These are phyloP conservation scores for Actinostola sp. DNA, from an alignment of 92 coral and sea anemone species.

Conservation along the genomic window DNA sequence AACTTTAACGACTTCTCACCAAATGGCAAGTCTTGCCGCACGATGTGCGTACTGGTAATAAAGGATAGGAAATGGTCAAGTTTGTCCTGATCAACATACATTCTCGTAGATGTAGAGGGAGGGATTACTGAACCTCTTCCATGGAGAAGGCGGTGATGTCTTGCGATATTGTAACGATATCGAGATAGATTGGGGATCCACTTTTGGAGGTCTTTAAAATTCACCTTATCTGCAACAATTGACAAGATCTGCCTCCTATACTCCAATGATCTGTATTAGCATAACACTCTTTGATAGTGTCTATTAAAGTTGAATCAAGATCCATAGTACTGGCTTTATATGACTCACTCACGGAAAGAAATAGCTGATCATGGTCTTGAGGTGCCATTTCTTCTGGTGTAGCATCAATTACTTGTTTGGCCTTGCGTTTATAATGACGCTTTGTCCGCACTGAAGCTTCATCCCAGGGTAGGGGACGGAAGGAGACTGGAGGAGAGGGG, in stretches of 20 bases:
- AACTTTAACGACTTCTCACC: constrained; percentile 45
- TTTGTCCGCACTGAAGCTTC: constrained; percentile 53
- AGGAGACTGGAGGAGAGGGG: no score
- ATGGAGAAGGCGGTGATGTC: constrained; percentile 44
- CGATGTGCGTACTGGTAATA: constrained; percentile 46
- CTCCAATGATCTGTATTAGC: constrained; percentile 26
- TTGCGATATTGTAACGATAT: constrained; percentile 41
- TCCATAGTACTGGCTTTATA: background rate
- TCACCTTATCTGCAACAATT: constrained; percentile 40
- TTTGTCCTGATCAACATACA: constrained; percentile 29
- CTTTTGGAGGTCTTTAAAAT: constrained; percentile 22
- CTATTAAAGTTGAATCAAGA: constrained; percentile 27
- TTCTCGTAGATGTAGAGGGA: constrained; percentile 7
- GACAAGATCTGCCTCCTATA: constrained; percentile 16
- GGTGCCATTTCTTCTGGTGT: constrained; percentile 62
- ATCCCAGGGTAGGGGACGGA: constrained; percentile 59
- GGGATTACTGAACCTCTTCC: constrained; percentile 41
- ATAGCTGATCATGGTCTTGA: constrained; percentile 15
- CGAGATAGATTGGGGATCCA: constrained; percentile 45
- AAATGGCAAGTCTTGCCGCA: constrained; percentile 54
- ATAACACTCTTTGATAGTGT: constrained; percentile 28
- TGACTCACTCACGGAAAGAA: constrained; percentile 1
- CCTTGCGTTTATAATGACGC: constrained; percentile 48
- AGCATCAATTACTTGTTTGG: constrained; percentile 49
- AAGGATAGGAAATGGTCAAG: constrained; percentile 55